Evolutionary conservation across 2,113 vertebrate genomes (phyloP).

Genomic region (Crocuta crocuta): DNA sequence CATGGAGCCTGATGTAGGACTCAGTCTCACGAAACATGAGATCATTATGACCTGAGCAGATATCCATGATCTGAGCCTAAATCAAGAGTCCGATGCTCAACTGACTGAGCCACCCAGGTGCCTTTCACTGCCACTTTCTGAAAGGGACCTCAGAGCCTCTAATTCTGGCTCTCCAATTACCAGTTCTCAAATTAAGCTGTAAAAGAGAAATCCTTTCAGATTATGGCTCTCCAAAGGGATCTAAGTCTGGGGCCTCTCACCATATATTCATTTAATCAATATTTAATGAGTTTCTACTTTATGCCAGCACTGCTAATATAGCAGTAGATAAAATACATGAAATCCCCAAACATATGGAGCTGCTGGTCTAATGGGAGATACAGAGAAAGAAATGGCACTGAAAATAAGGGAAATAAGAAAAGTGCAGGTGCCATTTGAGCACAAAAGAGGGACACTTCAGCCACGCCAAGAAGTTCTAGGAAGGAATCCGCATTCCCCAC

Average conservation of each 20-base stretch:
- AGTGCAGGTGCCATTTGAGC: neutral
- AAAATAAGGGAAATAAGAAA: neutral
- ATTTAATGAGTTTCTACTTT: constrained; percentile 22
- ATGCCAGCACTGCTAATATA: neutral
- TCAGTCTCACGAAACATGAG: too few relatives aligned
- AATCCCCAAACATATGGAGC: neutral
- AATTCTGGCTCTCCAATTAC: neutral
- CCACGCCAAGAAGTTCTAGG: neutral
- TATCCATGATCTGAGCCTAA: too few relatives aligned
- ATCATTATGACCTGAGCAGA: too few relatives aligned
- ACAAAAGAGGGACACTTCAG: neutral
- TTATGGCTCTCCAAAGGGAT: neutral
- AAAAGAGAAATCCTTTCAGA: constrained; percentile 26
- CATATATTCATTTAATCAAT: constrained; percentile 14
- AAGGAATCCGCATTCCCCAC: accelerated
- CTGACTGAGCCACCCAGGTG: too few relatives aligned
- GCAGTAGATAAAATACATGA: neutral
- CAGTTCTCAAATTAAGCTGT: neutral
- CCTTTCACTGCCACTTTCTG: neutral
- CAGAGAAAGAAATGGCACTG: neutral
- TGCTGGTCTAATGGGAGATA: neutral
- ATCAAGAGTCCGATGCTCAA: too few relatives aligned
- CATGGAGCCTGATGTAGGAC: too few relatives aligned
- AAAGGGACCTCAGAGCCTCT: neutral
- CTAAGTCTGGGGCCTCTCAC: neutral